Conservation (phyloP, 1,140 invertebrate genomes). For the Acromyrmex echinatior region DNA sequence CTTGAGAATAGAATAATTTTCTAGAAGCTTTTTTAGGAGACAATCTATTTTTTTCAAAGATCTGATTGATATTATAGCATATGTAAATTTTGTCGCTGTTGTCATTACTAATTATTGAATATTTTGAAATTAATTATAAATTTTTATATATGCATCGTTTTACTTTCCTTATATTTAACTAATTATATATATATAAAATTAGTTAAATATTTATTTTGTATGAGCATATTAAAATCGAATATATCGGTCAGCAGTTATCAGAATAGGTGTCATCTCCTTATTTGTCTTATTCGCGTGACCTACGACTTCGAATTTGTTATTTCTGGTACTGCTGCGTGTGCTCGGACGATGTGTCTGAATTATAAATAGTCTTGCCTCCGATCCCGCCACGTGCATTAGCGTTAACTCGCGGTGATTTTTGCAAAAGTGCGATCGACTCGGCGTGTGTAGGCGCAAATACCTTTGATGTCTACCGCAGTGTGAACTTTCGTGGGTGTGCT, state of each 20-base stretch:
- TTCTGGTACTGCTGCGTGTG: slow-evolving; percentile 46
- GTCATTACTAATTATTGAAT: neutral
- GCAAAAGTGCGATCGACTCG: slow-evolving; percentile 12
- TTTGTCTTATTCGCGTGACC: slow-evolving; percentile 49
- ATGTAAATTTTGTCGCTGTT: neutral
- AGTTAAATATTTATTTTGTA: neutral
- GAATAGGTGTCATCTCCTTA: slow-evolving; percentile 43
- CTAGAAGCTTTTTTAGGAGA: neutral
- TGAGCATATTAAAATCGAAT: slow-evolving; percentile 3
- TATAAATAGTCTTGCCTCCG: slow-evolving; percentile 56
- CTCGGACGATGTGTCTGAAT: slow-evolving; percentile 31
- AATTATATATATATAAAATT: no score
- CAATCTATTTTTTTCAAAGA: neutral
- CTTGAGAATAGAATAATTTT: neutral
- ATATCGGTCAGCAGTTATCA: neutral
- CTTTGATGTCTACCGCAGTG: slow-evolving; percentile 46
- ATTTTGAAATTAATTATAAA: neutral
- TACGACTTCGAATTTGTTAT: slow-evolving; percentile 49
- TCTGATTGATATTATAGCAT: no score
- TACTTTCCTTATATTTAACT: neutral
- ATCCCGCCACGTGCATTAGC: slow-evolving; percentile 59
- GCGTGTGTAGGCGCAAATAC: slow-evolving; percentile 12
- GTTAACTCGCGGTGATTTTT: slow-evolving; percentile 55
- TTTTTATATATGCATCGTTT: neutral
- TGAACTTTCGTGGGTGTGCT: slow-evolving; percentile 45